Evolutionary conservation across 2,888 invertebrate species (phyloP).

Genomic region (Leucophora obtusa): DNA sequence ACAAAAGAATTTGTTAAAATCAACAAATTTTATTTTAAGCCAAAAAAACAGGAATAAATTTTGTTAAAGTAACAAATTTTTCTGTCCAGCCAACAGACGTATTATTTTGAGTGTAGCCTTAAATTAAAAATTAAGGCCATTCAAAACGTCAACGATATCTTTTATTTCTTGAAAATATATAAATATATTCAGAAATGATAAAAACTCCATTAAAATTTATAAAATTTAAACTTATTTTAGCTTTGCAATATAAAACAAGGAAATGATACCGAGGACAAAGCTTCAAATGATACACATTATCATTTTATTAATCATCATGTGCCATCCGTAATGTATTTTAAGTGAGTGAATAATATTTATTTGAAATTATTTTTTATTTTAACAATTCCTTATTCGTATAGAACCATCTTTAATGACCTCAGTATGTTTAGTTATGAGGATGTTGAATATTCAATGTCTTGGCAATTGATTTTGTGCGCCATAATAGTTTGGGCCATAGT

Average conservation of each 20-base stretch:
- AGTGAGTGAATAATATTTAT: background rate
- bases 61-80: too few species aligned
- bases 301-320: constrained; percentile 61
- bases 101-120: too few species aligned
- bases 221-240: constrained; percentile 28
- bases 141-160: too few species aligned
- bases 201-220: too few species aligned
- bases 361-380: background rate
- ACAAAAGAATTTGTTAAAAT: too few species aligned
- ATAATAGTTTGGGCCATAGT: constrained; percentile 69
- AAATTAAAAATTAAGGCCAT: too few species aligned
- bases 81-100: too few species aligned
- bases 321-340: constrained; percentile 71
- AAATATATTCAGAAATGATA: too few species aligned
- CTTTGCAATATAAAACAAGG: constrained; percentile 40
- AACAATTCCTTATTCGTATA: background rate
- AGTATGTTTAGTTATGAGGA: constrained; percentile 42
- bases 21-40: too few species aligned
- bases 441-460: constrained; percentile 67
- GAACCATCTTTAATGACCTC: constrained; percentile 49
- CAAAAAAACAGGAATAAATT: too few species aligned
- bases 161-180: too few species aligned
- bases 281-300: constrained; percentile 2
- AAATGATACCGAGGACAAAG: constrained; percentile 18
- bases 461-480: constrained; percentile 68